phyloP scores from a whole-genome alignment of 2,888 invertebrate genomes.

The Habroteleia sp. region DNA sequence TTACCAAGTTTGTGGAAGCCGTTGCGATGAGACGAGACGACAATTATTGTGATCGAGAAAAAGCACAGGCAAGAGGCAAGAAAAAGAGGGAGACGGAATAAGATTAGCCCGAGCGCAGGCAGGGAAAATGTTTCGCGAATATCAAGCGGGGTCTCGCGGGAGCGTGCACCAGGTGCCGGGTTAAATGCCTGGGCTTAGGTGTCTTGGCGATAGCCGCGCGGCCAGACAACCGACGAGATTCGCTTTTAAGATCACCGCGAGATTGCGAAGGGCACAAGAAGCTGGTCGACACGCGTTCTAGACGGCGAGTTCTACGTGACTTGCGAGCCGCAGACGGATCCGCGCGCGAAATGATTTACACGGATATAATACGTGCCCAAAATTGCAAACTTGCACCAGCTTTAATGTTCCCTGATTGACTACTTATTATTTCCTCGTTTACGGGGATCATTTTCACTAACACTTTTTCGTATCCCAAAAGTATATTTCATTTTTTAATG shows the following conservation, averaged over 20 bases:
- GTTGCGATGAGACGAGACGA: slow-evolving; percentile 40
- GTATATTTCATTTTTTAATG: no score
- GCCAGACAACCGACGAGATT: slow-evolving; percentile 66
- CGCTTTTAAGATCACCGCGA: slow-evolving; percentile 65
- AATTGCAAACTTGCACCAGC: slow-evolving; percentile 14
- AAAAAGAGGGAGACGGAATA: slow-evolving; percentile 24
- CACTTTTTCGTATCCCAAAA: no score
- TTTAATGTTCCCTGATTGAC: slow-evolving; percentile 25
- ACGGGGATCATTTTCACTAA: background rate
- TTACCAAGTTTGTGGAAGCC: slow-evolving; percentile 49
- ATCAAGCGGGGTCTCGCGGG: slow-evolving; percentile 79
- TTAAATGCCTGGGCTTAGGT: slow-evolving; percentile 70
- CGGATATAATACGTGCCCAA: slow-evolving; percentile 55
- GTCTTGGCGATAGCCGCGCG: slow-evolving; percentile 68
- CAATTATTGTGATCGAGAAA: slow-evolving; percentile 53
- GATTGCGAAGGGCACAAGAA: slow-evolving; percentile 55
- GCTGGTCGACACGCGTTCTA: slow-evolving; percentile 64
- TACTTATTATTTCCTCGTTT: background rate
- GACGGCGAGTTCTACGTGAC: slow-evolving; percentile 71
- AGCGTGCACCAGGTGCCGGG: slow-evolving; percentile 79
- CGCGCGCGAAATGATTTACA: slow-evolving; percentile 66
- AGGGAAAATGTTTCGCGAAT: slow-evolving; percentile 73
- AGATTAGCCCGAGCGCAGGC: slow-evolving; percentile 31
- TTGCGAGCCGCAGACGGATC: slow-evolving; percentile 61
- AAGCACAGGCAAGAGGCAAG: slow-evolving; percentile 17